Percentiles rank a stretch among this genome's conserved stretches.
Conservation (phyloP, 2,113 vertebrate genomes). For the Lycocorax pyrrhopterus region DNA sequence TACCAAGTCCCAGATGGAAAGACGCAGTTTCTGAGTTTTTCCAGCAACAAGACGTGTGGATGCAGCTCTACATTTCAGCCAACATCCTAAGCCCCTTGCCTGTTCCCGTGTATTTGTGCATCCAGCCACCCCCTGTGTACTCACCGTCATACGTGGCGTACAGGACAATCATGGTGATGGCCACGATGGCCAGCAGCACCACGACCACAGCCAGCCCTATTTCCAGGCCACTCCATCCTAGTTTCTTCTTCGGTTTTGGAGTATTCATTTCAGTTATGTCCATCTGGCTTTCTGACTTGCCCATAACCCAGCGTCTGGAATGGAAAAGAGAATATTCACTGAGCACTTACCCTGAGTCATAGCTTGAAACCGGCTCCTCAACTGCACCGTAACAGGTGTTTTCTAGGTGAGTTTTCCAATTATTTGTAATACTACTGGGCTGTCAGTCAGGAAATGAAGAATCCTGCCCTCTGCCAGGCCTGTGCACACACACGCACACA, state of each 20-base stretch:
- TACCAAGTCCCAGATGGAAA: not conserved
- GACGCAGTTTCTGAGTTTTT: not conserved
- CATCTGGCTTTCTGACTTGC: constrained; percentile 86
- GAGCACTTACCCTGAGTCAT: not conserved
- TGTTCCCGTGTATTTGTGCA: fast-evolving
- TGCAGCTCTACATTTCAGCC: not conserved
- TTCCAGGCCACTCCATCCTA: constrained; percentile 84
- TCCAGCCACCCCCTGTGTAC: not conserved
- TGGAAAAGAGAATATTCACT: not conserved
- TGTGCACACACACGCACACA: not conserved
- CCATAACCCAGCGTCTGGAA: constrained; percentile 85
- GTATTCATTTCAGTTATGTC: constrained; percentile 88
- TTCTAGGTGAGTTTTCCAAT: not conserved
- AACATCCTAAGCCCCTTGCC: fast-evolving
- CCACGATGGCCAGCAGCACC: constrained; percentile 81
- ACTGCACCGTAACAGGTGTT: not conserved
- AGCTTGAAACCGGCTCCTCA: not conserved
- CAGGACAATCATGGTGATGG: constrained; percentile 83
- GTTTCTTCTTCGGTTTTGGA: constrained; percentile 85
- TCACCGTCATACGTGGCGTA: constrained; percentile 84
- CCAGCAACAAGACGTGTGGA: not conserved
- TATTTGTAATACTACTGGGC: not conserved
- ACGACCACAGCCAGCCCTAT: constrained; percentile 84
- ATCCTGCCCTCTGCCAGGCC: not conserved
- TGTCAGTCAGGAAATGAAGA: not conserved